phyloP scores from a whole-genome alignment of 2,888 invertebrate species.

The Odontothrips loti region DNA sequence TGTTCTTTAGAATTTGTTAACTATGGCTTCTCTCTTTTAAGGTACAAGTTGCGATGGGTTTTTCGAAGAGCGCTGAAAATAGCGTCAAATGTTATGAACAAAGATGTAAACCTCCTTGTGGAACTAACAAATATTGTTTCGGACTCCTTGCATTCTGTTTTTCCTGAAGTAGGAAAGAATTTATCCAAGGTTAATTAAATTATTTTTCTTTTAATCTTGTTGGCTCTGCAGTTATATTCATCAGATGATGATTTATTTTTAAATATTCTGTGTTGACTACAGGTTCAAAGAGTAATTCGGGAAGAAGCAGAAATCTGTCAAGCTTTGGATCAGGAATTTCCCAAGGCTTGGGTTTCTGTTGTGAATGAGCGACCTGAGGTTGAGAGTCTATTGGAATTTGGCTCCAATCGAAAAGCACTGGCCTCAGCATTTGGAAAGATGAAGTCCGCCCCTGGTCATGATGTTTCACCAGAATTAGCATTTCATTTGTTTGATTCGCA shows the following conservation, averaged over 20 bases:
- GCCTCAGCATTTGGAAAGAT: conserved; percentile 43
- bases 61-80: conserved; percentile 60
- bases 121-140: conserved; percentile 64
- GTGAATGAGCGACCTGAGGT: conserved; percentile 57
- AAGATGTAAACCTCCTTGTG: conserved; percentile 54
- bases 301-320: conserved; percentile 66
- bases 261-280: conserved; percentile 29
- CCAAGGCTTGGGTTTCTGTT: conserved; percentile 60
- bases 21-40: conserved; percentile 43
- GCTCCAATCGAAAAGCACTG: background rate
- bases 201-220: background rate
- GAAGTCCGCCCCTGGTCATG: conserved; percentile 61
- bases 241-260: conserved; percentile 27
- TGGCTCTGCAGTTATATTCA: conserved; percentile 24
- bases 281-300: conserved; percentile 61
- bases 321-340: conserved; percentile 53
- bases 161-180: conserved; percentile 68
- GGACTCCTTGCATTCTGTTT: conserved; percentile 60
- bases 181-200: conserved; percentile 53
- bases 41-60: conserved; percentile 63
- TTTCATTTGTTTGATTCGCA: conserved; percentile 74
- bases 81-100: conserved; percentile 54
- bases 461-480: conserved; percentile 66
- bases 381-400: conserved; percentile 41
- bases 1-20: conserved; percentile 27